Base-by-base conservation (phyloP, 2,888 invertebrate species). In the Lithodes maja region DNA sequence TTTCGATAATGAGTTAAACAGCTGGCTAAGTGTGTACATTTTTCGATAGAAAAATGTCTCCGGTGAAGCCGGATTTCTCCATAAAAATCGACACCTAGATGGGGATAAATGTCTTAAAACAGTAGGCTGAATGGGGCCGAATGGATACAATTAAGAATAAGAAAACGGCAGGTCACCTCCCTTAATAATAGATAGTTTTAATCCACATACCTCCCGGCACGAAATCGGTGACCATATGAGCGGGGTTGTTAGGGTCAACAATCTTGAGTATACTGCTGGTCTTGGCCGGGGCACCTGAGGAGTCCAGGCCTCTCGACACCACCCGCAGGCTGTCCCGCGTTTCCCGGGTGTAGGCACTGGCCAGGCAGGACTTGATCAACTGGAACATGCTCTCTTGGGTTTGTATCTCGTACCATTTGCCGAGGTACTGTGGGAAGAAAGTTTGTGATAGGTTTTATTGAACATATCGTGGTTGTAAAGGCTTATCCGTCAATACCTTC, bases 221-320 rank as follows among this genome's bases (percentile, higher is more conserved):
- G 49, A 86, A 86, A 55, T 86, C 71, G 2, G 86, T 81, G 1
- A 71, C 55, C 86, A 86, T 86, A n/a, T 86, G 86, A 54, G 86
- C 80, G 5, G 81, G 86, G 68, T 81, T 86, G 2, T 71, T 9
- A 1, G 86, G 81, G 5, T 86, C 81, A 12, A 74, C 71, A 3
- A 71, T 54, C n/a, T 9, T 71, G 53, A 86, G 53, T 15, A 33
- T 54, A 49, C 71, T 61, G 2, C n/a, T 71, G 2, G 81, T 86
- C 3, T 49, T n/a, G 0, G 55, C 50, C 17, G 86, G 74, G 9
- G 53, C 15, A 1, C 74, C 86, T 0, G 17, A 9, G 15, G 80
- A 80, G 74, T 81, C 86, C 0, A 86, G 55, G 54, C 86, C 86
- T 74, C 71, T 12, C 12, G 86, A 80, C 1, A 9, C 12, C 12